These are phyloP conservation scores for Eucera pruinosa DNA, from an alignment of 2,888 invertebrate species.

Conservation along the genomic window DNA sequence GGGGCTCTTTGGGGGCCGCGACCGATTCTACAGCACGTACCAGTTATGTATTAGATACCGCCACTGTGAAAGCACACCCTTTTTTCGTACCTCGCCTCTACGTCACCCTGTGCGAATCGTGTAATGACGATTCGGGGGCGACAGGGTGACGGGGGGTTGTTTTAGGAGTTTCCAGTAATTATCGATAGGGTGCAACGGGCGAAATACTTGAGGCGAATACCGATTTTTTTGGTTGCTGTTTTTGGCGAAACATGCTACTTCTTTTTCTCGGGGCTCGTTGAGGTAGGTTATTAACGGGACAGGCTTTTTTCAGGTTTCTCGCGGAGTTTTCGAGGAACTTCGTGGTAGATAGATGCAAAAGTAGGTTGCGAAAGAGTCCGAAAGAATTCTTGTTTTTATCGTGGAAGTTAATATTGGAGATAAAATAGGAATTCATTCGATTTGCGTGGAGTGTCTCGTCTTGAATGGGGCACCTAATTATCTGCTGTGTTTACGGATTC, in stretches of 20 bases:
- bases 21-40: constrained; percentile 69
- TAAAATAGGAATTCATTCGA: too few relatives aligned
- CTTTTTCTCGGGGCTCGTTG: background rate
- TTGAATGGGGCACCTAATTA: too few relatives aligned
- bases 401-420: too few relatives aligned
- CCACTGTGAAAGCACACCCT: constrained; percentile 53
- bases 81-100: constrained; percentile 33
- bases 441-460: too few relatives aligned
- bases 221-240: background rate
- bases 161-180: constrained; percentile 11
- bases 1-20: constrained; percentile 61
- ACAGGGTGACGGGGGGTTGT: constrained; percentile 16
- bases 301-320: background rate
- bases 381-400: too few relatives aligned
- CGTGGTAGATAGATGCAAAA: too few relatives aligned
- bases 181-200: background rate
- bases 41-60: constrained; percentile 66
- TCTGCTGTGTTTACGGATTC: too few relatives aligned
- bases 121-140: constrained; percentile 28
- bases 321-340: background rate
- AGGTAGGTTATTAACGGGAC: background rate
- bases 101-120: constrained; percentile 17
- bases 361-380: too few relatives aligned
- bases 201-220: background rate
- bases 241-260: too few relatives aligned